These are phyloP conservation scores for Macrophya annulata DNA, from an alignment of 2,888 invertebrate genomes.

Conservation along the genomic window DNA sequence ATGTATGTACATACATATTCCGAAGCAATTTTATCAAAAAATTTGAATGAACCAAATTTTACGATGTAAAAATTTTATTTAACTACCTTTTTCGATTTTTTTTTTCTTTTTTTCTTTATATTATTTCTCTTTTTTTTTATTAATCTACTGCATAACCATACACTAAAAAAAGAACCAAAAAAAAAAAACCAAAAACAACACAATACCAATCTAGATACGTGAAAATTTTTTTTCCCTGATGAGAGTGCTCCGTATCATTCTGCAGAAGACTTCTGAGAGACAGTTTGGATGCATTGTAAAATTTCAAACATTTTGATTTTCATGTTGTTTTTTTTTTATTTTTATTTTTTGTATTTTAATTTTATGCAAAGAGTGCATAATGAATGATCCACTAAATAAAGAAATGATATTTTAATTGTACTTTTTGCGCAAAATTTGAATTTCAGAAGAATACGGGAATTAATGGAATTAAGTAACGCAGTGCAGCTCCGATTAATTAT, in stretches of 20 bases:
- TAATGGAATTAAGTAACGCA: background rate
- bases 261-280: background rate
- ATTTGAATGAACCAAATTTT: no score
- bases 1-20: no score
- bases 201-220: background rate
- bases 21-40: no score
- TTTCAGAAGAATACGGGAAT: no score
- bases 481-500: background rate
- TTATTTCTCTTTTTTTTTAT: background rate
- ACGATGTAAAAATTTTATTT: no score
- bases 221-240: background rate
- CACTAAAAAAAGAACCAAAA: background rate
- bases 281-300: background rate
- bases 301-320: background rate
- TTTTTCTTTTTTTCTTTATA: no score
- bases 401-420: background rate
- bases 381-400: background rate
- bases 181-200: no score
- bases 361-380: background rate
- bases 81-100: no score
- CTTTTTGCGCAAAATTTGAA: background rate
- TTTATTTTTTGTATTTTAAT: no score
- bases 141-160: background rate
- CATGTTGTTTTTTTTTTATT: background rate
- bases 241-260: background rate